phyloP scores from a whole-genome alignment of 2,113 vertebrate species.

The Actenoides lindsayi region DNA sequence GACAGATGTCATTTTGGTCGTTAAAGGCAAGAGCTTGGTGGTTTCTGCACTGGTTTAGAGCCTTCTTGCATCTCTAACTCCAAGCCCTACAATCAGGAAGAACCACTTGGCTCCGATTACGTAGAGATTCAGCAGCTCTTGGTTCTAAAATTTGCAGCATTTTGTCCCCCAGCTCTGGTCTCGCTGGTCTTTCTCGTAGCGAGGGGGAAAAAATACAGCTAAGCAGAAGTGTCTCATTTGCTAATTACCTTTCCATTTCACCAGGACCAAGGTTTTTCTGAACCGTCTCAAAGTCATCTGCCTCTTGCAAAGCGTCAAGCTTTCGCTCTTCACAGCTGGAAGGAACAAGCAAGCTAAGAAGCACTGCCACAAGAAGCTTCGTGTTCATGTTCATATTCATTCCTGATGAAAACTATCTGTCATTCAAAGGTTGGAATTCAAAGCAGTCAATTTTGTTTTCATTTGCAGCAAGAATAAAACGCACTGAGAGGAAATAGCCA shows the following conservation, averaged over 20 bases:
- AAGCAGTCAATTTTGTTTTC: background rate
- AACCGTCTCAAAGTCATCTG: background rate
- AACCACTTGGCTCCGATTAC: background rate
- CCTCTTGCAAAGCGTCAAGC: background rate
- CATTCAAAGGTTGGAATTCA: background rate
- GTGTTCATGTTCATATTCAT: background rate
- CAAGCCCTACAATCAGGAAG: background rate
- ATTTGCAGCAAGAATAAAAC: too few relatives aligned
- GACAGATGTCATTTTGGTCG: background rate
- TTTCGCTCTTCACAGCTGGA: constrained; percentile 33
- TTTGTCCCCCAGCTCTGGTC: background rate
- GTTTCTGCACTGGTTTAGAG: background rate
- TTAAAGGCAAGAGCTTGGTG: background rate
- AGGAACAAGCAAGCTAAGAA: constrained; percentile 3
- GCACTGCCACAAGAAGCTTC: background rate
- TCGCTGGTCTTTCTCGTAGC: background rate
- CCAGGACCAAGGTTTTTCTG: background rate
- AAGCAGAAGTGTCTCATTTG: background rate
- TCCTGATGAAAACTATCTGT: background rate
- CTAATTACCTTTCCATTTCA: constrained; percentile 58
- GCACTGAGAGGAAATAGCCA: background rate
- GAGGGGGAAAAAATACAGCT: background rate
- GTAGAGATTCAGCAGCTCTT: background rate
- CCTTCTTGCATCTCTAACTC: background rate
- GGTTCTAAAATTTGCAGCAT: background rate